Evolutionary conservation across 2,888 invertebrate genomes (phyloP).

Genomic region (Dioctria linearis): DNA sequence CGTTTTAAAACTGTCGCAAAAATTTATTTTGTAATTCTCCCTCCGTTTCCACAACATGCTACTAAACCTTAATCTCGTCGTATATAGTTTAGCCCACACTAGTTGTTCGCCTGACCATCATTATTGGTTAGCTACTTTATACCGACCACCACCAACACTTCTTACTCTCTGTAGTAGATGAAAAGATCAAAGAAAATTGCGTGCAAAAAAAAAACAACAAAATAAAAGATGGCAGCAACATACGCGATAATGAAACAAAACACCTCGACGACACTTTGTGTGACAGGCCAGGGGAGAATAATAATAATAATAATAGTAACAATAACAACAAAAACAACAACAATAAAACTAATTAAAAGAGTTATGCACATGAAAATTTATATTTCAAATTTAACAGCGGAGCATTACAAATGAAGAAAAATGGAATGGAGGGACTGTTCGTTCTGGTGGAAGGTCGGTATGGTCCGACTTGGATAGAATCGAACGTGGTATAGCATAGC

Average conservation of each 20-base stretch:
- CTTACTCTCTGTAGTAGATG: not conserved
- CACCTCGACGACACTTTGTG: not conserved
- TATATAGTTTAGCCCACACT: not conserved
- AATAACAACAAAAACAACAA: not conserved
- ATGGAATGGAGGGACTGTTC: too few relatives aligned
- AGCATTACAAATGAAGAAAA: too few relatives aligned
- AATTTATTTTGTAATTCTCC: slow-evolving; percentile 27
- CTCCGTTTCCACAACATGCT: not conserved
- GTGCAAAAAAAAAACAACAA: not conserved
- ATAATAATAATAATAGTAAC: not conserved
- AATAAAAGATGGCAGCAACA: too few relatives aligned
- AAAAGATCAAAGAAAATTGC: not conserved
- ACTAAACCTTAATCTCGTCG: not conserved
- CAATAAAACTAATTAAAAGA: slow-evolving; percentile 32
- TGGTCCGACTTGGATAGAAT: too few relatives aligned
- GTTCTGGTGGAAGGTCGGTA: too few relatives aligned
- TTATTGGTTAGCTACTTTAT: too few relatives aligned
- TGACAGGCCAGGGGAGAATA: not conserved
- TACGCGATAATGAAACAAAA: too few relatives aligned
- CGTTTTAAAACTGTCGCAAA: slow-evolving; percentile 36
- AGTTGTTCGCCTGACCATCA: too few relatives aligned
- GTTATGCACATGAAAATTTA: slow-evolving; percentile 6
- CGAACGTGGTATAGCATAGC: not conserved
- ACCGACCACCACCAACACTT: too few relatives aligned
- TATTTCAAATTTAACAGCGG: slow-evolving; percentile 30